Evolutionary conservation across 1,140 invertebrate species (phyloP), one percentile per base, ranked within the genome.

Genomic region (Pemphigus obesinymphae): DNA sequence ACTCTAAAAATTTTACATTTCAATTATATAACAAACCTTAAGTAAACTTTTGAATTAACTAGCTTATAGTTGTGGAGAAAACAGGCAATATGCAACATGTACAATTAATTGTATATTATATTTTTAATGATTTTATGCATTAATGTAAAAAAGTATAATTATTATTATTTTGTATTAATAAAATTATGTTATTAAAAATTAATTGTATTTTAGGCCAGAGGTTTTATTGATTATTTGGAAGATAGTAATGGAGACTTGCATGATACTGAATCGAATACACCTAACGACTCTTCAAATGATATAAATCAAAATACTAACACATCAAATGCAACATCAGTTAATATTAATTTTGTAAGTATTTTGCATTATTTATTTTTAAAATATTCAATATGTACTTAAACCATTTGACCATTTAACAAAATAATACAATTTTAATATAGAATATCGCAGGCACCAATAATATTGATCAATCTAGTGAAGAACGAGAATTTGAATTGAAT

Each of bases 401-500:
- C 1, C n/a, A n/a, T n/a, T n/a, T n/a, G n/a, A n/a, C n/a, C n/a
- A 43, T 72, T 29, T 3, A 72, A 72, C 13, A 11, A 48, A 8
- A 23, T 45, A 45, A 48, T 2, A 61, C 29, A 61, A 48, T 29
- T 13, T 26, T 26, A n/a, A 20, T 72, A n/a, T 76, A 76, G 72
- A 55, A 34, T 34, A 53, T 34, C n/a, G 20, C 15, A 6, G 75
- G 37, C 58, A 55, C 23, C n/a, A 40, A 61, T 26, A 17, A 61
- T 43, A 43, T 29, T 40, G 53, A 78, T 58, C n/a, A 43, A 15
- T 6, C 48, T 26, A 43, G 0, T 78, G 53, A 61, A 58, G 10
- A 11, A 4, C 58, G 76, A 26, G 55, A 80, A 80, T 45, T 80
- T 63, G 76, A 80, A 43, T 63, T 80, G 29, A 31, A 80, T 80